These are phyloP conservation scores for Triplophysa dalaica DNA, from an alignment of 2,113 vertebrate genomes.

Conservation along the genomic window DNA sequence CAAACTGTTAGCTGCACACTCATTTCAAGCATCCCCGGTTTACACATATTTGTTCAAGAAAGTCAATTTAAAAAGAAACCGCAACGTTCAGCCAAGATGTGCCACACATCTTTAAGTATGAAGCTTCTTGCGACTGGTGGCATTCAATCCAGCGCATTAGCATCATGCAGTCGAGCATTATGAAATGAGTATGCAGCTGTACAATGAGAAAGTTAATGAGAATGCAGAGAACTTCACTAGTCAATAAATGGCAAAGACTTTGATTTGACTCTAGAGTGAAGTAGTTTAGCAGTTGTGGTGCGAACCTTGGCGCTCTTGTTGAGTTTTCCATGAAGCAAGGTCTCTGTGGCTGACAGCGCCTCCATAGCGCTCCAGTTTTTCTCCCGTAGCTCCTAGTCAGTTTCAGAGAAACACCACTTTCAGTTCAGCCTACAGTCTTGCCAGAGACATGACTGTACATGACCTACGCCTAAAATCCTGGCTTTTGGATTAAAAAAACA, in stretches of 20 bases:
- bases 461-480: neutral
- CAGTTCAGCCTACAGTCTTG: constrained; percentile 82
- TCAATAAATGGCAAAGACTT: constrained; percentile 68
- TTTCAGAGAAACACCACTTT: constrained; percentile 96
- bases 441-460: constrained; percentile 16
- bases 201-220: constrained; percentile 56
- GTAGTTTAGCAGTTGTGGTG: constrained; percentile 78
- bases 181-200: constrained; percentile 76
- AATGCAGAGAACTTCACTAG: constrained; percentile 57
- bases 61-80: neutral
- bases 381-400: constrained; percentile 99
- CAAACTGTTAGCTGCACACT: constrained; percentile 69
- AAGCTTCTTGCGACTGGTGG: neutral
- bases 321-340: constrained; percentile 99
- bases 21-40: constrained; percentile 62
- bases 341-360: constrained; percentile 99
- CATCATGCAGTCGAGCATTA: constrained; percentile 44
- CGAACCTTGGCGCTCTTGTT: constrained; percentile 98
- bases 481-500: neutral
- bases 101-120: neutral
- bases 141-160: neutral
- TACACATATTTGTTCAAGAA: constrained; percentile 11
- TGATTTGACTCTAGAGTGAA: constrained; percentile 80
- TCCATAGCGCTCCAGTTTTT: constrained; percentile 99
- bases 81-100: neutral